Percentiles rank a stretch among this genome's conserved stretches.
Conservation (phyloP, 1,140 invertebrate species). For the Episyrphus balteatus region DNA sequence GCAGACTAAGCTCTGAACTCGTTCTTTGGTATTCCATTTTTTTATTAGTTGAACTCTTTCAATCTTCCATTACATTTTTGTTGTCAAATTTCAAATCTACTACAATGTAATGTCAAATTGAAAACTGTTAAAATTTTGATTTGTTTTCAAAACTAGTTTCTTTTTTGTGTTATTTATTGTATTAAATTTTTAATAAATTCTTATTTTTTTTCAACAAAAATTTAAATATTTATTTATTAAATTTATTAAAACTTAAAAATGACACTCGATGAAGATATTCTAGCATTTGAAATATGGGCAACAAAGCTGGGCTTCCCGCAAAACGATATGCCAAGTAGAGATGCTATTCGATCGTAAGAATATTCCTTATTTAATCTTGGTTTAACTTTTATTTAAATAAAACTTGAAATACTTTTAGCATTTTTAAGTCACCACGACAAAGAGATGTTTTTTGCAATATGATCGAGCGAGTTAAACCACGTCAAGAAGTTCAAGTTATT, state of each 20-base stretch:
- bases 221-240: too few relatives aligned
- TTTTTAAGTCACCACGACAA: conserved; percentile 23
- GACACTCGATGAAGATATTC: conserved; percentile 18
- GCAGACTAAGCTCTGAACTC: too few relatives aligned
- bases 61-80: too few relatives aligned
- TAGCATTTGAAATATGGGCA: conserved; percentile 20
- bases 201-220: too few relatives aligned
- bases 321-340: conserved; percentile 16
- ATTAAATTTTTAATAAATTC: too few relatives aligned
- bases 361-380: not conserved
- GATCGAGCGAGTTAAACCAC: conserved; percentile 17
- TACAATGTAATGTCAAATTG: not conserved
- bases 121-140: not conserved
- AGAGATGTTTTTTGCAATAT: conserved; percentile 18
- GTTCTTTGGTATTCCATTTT: too few relatives aligned
- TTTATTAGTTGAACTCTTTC: too few relatives aligned
- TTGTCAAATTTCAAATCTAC: too few relatives aligned
- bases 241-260: conserved; percentile 7
- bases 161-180: too few relatives aligned
- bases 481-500: conserved; percentile 17
- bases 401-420: conserved; percentile 10
- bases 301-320: conserved; percentile 23
- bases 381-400: too few relatives aligned
- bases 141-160: not conserved
- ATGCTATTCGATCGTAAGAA: conserved; percentile 23